Conservation (phyloP, 2,113 vertebrate genomes). For the Centropristis striata region DNA sequence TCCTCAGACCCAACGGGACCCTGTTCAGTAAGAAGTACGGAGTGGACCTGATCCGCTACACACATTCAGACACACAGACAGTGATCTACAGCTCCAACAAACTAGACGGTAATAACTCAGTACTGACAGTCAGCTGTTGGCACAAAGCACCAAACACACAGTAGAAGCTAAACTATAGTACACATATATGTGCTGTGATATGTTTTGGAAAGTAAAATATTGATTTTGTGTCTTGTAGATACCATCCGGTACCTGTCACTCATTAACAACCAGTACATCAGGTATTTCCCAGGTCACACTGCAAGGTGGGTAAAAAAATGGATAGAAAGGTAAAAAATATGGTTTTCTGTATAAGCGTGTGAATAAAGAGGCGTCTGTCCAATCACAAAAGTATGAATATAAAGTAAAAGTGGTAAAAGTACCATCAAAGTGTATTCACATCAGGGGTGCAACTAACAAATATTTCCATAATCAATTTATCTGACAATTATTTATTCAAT, state of each 20-base stretch:
- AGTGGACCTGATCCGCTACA: slow-evolving; percentile 97
- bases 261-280: slow-evolving; percentile 97
- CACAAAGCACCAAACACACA: neutral
- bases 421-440: neutral
- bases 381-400: neutral
- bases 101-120: slow-evolving; percentile 90
- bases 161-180: neutral
- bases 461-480: neutral
- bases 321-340: neutral
- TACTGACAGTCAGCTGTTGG: neutral
- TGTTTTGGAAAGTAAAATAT: neutral
- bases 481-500: no score
- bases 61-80: slow-evolving; percentile 91
- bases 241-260: slow-evolving; percentile 98
- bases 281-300: slow-evolving; percentile 97
- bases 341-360: neutral
- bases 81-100: slow-evolving; percentile 99
- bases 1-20: slow-evolving; percentile 91
- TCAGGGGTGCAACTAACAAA: neutral
- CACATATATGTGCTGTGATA: neutral
- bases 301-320: slow-evolving; percentile 88
- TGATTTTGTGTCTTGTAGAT: slow-evolving; percentile 84
- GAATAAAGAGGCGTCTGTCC: neutral
- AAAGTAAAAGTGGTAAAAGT: neutral
- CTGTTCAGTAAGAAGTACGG: slow-evolving; percentile 99